Conservation (phyloP, 2,888 invertebrate species). For the Pterostichus niger region DNA sequence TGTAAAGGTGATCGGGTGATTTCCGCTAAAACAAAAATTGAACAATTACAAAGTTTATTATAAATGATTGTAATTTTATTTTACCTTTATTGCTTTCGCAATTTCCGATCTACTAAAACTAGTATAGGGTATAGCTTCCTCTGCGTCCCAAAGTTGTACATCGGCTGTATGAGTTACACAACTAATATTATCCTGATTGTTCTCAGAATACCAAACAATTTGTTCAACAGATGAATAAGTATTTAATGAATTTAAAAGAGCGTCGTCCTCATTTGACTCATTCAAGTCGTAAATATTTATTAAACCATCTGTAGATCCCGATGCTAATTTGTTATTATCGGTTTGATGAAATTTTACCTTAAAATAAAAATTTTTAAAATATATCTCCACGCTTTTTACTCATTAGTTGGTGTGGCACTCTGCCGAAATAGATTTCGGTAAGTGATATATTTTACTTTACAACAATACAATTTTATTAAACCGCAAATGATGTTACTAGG, state of each 20-base stretch:
- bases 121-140: constrained; percentile 81
- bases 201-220: constrained; percentile 79
- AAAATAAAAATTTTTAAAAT: constrained; percentile 68
- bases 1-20: constrained; percentile 82
- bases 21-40: constrained; percentile 79
- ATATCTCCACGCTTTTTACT: no score
- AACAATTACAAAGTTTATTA: not conserved
- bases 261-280: constrained; percentile 88
- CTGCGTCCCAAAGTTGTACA: constrained; percentile 84
- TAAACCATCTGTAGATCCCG: constrained; percentile 91
- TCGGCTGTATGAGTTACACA: constrained; percentile 87
- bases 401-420: no score
- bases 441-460: no score
- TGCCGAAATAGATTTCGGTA: no score
- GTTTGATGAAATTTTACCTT: constrained; percentile 86
- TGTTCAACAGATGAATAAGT: constrained; percentile 87
- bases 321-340: constrained; percentile 83
- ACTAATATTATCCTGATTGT: constrained; percentile 79
- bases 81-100: constrained; percentile 80
- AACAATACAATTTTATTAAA: constrained; percentile 40
- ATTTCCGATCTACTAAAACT: constrained; percentile 81
- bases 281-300: constrained; percentile 91
- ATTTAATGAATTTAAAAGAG: constrained; percentile 87
- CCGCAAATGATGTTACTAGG: not conserved
- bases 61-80: not conserved